These are phyloP conservation scores for Ascidia mentula DNA, from an alignment of 23 tunicate species.

Conservation along the genomic window DNA sequence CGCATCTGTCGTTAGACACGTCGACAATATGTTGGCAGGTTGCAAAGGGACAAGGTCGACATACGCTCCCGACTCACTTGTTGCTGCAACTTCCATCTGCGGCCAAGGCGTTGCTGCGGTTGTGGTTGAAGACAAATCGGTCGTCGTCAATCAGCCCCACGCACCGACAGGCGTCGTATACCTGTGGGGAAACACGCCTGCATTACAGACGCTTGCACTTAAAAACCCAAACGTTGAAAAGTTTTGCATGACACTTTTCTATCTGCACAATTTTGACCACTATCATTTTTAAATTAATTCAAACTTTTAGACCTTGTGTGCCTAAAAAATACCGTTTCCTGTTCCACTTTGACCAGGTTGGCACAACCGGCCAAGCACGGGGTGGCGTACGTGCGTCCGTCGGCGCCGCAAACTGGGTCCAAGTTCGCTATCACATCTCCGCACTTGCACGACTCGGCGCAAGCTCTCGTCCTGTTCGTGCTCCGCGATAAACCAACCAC, in stretches of 20 bases:
- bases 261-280: no score
- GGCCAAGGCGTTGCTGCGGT: slow-evolving; percentile 13
- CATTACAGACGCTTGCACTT: no score
- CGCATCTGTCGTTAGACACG: slow-evolving; percentile 29
- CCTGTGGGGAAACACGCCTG: background rate
- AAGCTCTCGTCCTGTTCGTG: background rate
- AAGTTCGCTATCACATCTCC: background rate
- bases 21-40: slow-evolving; percentile 11
- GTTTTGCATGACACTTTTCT: no score
- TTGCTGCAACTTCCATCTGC: slow-evolving; percentile 17
- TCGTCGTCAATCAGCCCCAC: background rate
- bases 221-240: no score
- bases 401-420: slow-evolving; percentile 42
- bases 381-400: slow-evolving; percentile 25
- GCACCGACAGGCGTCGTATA: background rate
- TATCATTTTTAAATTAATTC: no score
- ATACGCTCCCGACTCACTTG: slow-evolving; percentile 10
- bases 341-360: background rate
- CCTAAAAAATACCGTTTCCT: background rate
- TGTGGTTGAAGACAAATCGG: background rate
- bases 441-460: slow-evolving; percentile 23
- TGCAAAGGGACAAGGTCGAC: background rate
- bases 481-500: slow-evolving; percentile 17
- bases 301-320: no score
- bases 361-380: slow-evolving; percentile 37